A percentile compares a stretch with the other conserved stretches of the same genome.
Evolutionary conservation across 2,888 invertebrate species (phyloP).

Genomic region (Panopea generosa): DNA sequence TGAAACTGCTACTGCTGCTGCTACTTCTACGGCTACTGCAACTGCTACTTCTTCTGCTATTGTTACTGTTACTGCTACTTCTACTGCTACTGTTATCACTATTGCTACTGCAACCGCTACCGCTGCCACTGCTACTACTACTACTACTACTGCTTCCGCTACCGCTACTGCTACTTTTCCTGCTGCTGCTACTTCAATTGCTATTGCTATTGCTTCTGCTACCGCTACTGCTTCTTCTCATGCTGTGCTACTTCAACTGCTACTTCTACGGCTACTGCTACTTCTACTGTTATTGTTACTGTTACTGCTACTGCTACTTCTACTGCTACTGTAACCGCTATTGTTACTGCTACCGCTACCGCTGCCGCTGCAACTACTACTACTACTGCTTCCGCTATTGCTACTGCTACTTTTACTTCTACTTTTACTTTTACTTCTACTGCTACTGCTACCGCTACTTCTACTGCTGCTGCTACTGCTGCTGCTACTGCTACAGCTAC

Average conservation of each 20-base stretch:
- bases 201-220: conserved; percentile 29
- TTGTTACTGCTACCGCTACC: conserved; percentile 8
- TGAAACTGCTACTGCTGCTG: conserved; percentile 10
- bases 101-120: conserved; percentile 13
- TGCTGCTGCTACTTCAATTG: conserved; percentile 11
- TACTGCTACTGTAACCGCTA: conserved; percentile 14
- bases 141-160: conserved; percentile 22
- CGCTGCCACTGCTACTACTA: conserved; percentile 12
- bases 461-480: conserved; percentile 9
- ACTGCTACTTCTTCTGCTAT: conserved; percentile 14
- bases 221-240: conserved; percentile 5
- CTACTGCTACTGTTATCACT: conserved; percentile 10
- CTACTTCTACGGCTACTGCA: conserved; percentile 11
- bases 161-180: conserved; percentile 18
- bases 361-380: conserved; percentile 2
- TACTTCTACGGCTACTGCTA: conserved; percentile 12
- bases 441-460: conserved; percentile 2
- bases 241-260: conserved; percentile 22
- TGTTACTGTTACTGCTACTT: conserved; percentile 19
- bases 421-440: too few species aligned
- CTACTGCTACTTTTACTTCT: neutral
- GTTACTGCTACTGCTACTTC: neutral
- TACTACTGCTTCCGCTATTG: neutral
- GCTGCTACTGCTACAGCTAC: conserved; percentile 23
- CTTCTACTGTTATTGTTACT: conserved; percentile 6